Conservation (phyloP, 2,113 vertebrate species). For the Meles meles region DNA sequence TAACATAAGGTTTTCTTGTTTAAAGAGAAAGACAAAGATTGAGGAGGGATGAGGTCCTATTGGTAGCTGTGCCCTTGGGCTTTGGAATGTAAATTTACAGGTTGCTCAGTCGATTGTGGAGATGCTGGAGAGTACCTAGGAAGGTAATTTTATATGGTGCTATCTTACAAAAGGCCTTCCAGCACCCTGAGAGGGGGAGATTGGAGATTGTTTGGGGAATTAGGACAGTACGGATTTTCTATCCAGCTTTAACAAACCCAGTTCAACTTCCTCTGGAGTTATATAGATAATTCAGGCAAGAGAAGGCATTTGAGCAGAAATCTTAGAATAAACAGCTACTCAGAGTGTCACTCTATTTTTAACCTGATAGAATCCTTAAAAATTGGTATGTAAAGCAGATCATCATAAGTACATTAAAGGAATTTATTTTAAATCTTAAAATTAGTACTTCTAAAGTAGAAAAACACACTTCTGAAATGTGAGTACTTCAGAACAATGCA, state of each 20-base stretch:
- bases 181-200: background rate
- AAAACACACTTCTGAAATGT: background rate
- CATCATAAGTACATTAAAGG: background rate
- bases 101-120: background rate
- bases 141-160: constrained; percentile 25
- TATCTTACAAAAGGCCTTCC: background rate
- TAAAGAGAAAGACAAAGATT: constrained; percentile 23
- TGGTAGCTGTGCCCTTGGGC: background rate
- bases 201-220: constrained; percentile 51
- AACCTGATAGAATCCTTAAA: background rate
- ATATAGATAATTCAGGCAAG: background rate
- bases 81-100: constrained; percentile 40
- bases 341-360: constrained; percentile 22
- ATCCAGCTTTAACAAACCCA: constrained; percentile 2
- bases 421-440: constrained; percentile 33
- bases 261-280: constrained; percentile 27
- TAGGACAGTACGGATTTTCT: constrained; percentile 31
- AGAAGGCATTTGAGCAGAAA: background rate
- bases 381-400: constrained; percentile 13
- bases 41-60: background rate
- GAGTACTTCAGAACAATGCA: background rate
- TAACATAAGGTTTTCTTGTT: constrained; percentile 53
- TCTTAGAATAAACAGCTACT: background rate
- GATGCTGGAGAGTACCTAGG: background rate
- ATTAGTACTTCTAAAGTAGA: background rate